phyloP scores from a whole-genome alignment of 2,888 invertebrate genomes.

The Taenaris catops region DNA sequence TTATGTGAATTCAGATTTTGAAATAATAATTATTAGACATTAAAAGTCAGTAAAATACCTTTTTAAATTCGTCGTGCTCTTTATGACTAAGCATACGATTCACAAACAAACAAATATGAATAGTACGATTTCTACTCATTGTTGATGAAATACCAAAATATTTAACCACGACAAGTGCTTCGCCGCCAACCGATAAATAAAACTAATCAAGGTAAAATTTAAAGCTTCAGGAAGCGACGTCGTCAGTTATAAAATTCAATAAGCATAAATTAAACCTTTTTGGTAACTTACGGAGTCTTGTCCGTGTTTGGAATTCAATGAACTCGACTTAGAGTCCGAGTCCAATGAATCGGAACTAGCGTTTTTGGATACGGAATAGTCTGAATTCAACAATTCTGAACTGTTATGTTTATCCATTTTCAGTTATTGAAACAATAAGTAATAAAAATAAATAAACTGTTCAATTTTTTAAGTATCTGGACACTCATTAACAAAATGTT shows the following conservation, averaged over 20 bases:
- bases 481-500: no score
- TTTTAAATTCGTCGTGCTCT: conserved; percentile 43
- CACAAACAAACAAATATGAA: conserved; percentile 65
- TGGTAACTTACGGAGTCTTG: conserved; percentile 87
- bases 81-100: conserved; percentile 57
- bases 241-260: conserved; percentile 46
- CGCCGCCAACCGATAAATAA: neutral
- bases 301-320: conserved; percentile 90
- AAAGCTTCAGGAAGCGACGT: conserved; percentile 51
- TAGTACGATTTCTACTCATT: conserved; percentile 47
- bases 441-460: no score
- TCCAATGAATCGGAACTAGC: conserved; percentile 90
- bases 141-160: conserved; percentile 13
- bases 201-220: conserved; percentile 16
- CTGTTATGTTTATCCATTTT: conserved; percentile 84
- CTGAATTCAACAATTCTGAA: conserved; percentile 82
- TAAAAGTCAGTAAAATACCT: conserved; percentile 39
- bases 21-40: no score
- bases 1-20: no score
- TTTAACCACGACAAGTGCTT: neutral
- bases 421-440: no score
- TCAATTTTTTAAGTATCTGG: no score
- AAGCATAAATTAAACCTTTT: conserved; percentile 69
- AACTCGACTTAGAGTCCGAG: conserved; percentile 92
- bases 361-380: conserved; percentile 85